phyloP scores from a whole-genome alignment of 1,140 invertebrate species.

The Ooceraea biroi region DNA sequence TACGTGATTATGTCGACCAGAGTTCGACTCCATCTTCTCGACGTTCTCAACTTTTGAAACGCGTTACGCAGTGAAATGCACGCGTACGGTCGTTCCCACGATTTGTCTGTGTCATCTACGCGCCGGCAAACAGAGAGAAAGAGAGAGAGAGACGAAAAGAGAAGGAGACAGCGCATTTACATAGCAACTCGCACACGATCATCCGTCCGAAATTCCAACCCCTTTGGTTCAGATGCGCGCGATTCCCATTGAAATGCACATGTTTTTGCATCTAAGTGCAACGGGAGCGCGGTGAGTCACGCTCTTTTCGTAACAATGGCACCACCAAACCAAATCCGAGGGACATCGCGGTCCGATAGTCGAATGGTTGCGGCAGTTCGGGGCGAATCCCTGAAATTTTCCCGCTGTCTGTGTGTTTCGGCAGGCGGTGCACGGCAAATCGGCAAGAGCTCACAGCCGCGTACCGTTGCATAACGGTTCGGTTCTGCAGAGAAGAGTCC shows the following conservation, averaged over 20 bases:
- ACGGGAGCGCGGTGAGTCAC: not conserved
- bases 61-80: not conserved
- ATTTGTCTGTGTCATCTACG: conserved; percentile 27
- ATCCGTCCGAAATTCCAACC: conserved; percentile 25
- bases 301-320: conserved; percentile 27
- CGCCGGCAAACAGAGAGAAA: conserved; percentile 8
- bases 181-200: conserved; percentile 19
- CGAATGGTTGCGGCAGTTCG: not conserved
- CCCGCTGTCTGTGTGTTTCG: not conserved
- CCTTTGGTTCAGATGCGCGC: conserved; percentile 36
- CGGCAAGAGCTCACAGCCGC: not conserved
- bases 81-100: not conserved
- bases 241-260: conserved; percentile 51
- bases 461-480: not conserved
- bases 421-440: not conserved
- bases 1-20: not conserved
- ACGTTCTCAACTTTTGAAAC: not conserved
- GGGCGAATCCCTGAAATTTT: conserved; percentile 44
- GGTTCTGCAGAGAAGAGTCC: not conserved
- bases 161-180: conserved; percentile 21
- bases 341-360: conserved; percentile 16
- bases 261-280: conserved; percentile 45
- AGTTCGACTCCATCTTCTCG: too few species aligned
- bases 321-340: not conserved
- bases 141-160: not conserved